Evolutionary conservation across 2,888 invertebrate species (phyloP).

Genomic region (Prosapia bicincta): DNA sequence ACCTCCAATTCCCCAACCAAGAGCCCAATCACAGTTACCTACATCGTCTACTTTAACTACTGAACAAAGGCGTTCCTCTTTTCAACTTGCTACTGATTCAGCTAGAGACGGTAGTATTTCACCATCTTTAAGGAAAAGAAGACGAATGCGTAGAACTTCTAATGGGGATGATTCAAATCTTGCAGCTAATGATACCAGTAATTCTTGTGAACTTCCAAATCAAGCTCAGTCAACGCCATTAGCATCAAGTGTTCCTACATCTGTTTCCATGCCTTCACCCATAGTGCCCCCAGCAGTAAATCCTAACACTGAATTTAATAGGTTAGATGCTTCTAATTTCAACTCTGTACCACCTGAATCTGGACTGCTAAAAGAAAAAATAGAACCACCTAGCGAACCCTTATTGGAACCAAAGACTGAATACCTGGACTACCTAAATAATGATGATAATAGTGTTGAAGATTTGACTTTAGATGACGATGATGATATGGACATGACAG

Average conservation of each 20-base stretch:
- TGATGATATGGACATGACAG: constrained; percentile 65
- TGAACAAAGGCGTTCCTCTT: constrained; percentile 30
- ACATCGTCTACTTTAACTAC: background rate
- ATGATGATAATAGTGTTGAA: constrained; percentile 75
- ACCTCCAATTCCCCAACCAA: constrained; percentile 10
- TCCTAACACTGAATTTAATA: constrained; percentile 21
- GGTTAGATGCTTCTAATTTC: background rate
- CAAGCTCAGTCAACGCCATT: constrained; percentile 30
- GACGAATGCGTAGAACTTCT: constrained; percentile 38
- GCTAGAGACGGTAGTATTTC: constrained; percentile 38
- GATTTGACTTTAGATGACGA: constrained; percentile 69
- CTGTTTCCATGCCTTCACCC: constrained; percentile 43
- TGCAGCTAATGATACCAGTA: constrained; percentile 37
- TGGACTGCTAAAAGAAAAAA: constrained; percentile 36
- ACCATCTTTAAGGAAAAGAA: constrained; percentile 36
- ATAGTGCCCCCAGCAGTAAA: constrained; percentile 7
- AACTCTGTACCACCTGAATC: constrained; percentile 22
- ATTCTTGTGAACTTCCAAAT: constrained; percentile 40
- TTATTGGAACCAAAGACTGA: constrained; percentile 70
- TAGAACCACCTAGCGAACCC: constrained; percentile 37
- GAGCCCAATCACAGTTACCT: constrained; percentile 9
- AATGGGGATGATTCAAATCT: constrained; percentile 39
- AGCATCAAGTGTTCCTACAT: constrained; percentile 29
- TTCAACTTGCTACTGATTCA: constrained; percentile 33
- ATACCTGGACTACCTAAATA: constrained; percentile 63